These are phyloP conservation scores for Ernsta delagoae DNA, from an alignment of 2,888 invertebrate species.

Conservation along the genomic window DNA sequence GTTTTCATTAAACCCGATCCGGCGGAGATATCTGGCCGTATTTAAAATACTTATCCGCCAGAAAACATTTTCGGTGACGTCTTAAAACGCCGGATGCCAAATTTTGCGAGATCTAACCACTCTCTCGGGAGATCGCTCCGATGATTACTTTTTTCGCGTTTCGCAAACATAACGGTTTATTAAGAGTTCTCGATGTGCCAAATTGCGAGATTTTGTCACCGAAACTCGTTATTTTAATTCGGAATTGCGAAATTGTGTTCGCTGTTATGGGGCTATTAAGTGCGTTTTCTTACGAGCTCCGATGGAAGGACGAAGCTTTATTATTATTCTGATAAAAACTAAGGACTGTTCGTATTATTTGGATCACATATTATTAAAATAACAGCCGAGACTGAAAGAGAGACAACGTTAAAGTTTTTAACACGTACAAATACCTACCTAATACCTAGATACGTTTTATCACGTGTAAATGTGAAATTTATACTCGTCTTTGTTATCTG, in stretches of 20 bases:
- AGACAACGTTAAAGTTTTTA: too few species aligned
- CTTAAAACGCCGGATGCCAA: conserved; percentile 41
- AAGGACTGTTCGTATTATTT: neutral
- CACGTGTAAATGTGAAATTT: too few species aligned
- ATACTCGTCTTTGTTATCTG: too few species aligned
- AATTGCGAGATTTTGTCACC: conserved; percentile 34
- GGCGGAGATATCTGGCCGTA: conserved; percentile 64
- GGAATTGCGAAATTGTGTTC: conserved; percentile 31
- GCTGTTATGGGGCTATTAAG: conserved; percentile 26
- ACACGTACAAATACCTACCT: too few species aligned
- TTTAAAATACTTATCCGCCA: conserved; percentile 64
- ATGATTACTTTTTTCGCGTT: conserved; percentile 32
- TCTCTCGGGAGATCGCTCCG: conserved; percentile 38
- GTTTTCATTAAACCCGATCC: conserved; percentile 76
- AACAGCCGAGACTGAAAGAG: neutral
- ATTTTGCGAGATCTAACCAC: conserved; percentile 37
- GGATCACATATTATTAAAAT: neutral
- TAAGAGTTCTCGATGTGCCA: conserved; percentile 33
- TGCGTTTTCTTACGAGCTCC: conserved; percentile 17
- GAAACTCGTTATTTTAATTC: conserved; percentile 35
- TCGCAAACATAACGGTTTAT: conserved; percentile 29
- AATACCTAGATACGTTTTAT: too few species aligned
- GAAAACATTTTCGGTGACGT: conserved; percentile 45
- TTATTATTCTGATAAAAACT: conserved; percentile 26
- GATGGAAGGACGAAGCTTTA: conserved; percentile 12